phyloP scores from a whole-genome alignment of 2,113 vertebrate species.

The Dipodomys merriami region DNA sequence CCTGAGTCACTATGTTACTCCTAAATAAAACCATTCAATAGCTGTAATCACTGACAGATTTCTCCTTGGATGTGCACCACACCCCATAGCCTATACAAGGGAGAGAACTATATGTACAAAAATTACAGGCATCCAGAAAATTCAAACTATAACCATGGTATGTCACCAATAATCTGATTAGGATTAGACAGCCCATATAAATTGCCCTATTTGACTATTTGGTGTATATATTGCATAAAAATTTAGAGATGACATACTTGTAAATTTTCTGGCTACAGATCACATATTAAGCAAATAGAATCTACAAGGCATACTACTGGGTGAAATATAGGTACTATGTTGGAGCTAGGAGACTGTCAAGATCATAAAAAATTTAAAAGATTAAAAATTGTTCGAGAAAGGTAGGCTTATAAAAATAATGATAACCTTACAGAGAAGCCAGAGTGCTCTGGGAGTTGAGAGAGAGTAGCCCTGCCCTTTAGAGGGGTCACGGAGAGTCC shows the following conservation, averaged over 20 bases:
- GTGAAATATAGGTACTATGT: neutral
- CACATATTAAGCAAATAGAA: neutral
- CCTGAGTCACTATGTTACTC: neutral
- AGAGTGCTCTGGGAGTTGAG: neutral
- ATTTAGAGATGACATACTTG: neutral
- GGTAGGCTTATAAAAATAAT: neutral
- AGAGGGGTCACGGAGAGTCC: neutral
- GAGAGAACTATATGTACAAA: neutral
- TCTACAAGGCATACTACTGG: neutral
- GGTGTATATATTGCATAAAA: neutral
- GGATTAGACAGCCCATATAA: neutral
- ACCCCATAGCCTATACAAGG: neutral
- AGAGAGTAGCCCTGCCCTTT: rapidly evolving
- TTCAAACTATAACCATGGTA: neutral
- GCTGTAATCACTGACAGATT: rapidly evolving
- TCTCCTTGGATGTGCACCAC: neutral
- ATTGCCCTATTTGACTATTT: neutral
- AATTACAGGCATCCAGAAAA: neutral
- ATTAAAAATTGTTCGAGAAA: slow-evolving; percentile 27
- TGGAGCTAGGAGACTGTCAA: neutral
- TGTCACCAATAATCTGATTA: neutral
- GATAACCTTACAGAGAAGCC: neutral
- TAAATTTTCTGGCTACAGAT: neutral
- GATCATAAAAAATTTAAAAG: slow-evolving; percentile 27
- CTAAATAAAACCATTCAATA: neutral